A percentile compares a stretch with the other conserved stretches of the same genome.
Evolutionary conservation across 1,140 invertebrate genomes (phyloP).

Genomic region (Propsilocerus akamusi): DNA sequence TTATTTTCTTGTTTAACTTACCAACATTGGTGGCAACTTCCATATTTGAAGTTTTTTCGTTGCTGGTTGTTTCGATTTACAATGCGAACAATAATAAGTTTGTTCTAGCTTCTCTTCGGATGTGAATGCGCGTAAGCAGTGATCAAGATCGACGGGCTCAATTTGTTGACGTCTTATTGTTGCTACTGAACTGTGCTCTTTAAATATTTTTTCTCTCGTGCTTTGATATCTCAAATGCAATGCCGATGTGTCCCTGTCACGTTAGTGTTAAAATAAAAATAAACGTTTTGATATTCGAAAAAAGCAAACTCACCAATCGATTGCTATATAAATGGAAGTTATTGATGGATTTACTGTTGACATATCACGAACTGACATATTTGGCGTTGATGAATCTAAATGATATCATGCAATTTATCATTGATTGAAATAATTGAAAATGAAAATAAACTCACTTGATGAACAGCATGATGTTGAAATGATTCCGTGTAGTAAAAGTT

Average conservation of each 20-base stretch:
- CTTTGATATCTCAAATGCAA: constrained; percentile 74
- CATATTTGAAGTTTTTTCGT: constrained; percentile 81
- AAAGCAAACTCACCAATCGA: too few relatives aligned
- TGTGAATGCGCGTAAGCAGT: constrained; percentile 70
- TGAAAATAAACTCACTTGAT: constrained; percentile 7
- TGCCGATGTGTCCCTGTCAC: constrained; percentile 81
- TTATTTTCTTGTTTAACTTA: constrained; percentile 24
- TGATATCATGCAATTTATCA: constrained; percentile 6
- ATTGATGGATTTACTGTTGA: constrained; percentile 9
- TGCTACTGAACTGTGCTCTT: constrained; percentile 51
- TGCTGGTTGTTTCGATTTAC: constrained; percentile 61
- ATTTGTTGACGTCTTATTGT: constrained; percentile 44
- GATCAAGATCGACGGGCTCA: constrained; percentile 59
- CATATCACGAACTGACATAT: constrained; percentile 5
- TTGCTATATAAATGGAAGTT: constrained; percentile 19
- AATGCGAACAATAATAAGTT: constrained; percentile 67
- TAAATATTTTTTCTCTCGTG: constrained; percentile 54
- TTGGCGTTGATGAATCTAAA: neutral
- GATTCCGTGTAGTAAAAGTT: constrained; percentile 18
- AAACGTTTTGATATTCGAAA: too few relatives aligned
- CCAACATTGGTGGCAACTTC: constrained; percentile 69
- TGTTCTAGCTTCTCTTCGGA: constrained; percentile 68
- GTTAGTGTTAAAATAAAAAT: constrained; percentile 59
- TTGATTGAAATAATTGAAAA: constrained; percentile 14
- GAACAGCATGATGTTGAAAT: constrained; percentile 9